Percentiles rank a stretch among this genome's conserved stretches.
These are phyloP conservation scores for Pedetes capensis DNA, from an alignment of 2,113 vertebrate genomes.

Conservation along the genomic window DNA sequence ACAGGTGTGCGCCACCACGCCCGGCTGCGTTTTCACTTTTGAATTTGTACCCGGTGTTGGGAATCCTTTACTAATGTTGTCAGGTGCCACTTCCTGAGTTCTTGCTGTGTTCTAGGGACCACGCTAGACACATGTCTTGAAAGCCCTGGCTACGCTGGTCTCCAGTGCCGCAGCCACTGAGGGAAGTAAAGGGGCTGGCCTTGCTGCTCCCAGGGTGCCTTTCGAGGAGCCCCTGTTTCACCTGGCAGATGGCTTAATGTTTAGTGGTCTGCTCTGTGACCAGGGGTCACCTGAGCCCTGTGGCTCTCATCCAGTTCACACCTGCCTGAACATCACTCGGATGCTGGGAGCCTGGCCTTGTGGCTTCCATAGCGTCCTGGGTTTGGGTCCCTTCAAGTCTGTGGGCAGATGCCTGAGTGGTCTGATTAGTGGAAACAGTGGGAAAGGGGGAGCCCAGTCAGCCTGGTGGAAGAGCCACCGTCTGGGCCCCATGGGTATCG, in stretches of 20 bases:
- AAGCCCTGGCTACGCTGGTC: background rate
- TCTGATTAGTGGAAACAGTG: background rate
- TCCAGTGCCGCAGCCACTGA: background rate
- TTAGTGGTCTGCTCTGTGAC: background rate
- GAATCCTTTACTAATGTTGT: no score
- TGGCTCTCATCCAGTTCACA: background rate
- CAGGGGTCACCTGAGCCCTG: background rate
- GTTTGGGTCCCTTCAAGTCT: background rate
- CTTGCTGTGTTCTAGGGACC: background rate
- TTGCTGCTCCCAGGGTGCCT: background rate
- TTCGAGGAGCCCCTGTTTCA: background rate
- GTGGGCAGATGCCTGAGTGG: background rate
- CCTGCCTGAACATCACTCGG: background rate
- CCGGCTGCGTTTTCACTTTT: no score
- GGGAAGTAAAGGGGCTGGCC: background rate
- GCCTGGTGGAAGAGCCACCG: background rate
- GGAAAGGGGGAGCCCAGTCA: background rate
- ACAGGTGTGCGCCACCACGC: no score
- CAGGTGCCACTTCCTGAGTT: accelerated
- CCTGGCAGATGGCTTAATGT: background rate
- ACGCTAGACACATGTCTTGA: background rate
- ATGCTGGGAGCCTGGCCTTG: background rate
- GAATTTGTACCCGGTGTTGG: no score
- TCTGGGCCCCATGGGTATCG: background rate
- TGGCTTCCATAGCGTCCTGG: background rate